Base-by-base conservation (phyloP, 1,140 invertebrate species). In the Gryon sp. region DNA sequence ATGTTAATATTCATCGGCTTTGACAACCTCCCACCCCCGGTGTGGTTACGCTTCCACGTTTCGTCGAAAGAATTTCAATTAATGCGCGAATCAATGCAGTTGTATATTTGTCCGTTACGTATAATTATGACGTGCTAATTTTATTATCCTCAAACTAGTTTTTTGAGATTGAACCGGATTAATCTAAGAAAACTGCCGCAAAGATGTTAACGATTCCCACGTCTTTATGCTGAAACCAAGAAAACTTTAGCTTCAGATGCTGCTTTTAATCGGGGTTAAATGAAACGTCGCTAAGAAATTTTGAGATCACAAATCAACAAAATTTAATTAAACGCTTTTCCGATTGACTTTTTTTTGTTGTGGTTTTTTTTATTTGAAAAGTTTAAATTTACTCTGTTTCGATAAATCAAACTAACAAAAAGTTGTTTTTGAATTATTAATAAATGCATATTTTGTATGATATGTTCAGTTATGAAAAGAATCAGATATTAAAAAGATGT, bases 81-180 rank as follows among this genome's bases (percentile, higher is more conserved):
- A 34, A 45, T 53, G 14, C 2, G 30, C 11, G 14, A 55, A 28
- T 28, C 62, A 34, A 40, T 40, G 28, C 46, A 12, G 34, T 20
- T 19, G 43, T 28, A 41, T 36, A 14, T 65, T 8, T 24, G 20
- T n/a, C 30, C 24, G 40, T 40, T 40, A 28, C 41, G 36, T 18
- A 38, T 45, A 43, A 59, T 70, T 70, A 59, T 53, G 53, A 62
- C 24, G 46, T 55, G 41, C 41, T 72, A 36, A 72, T 59, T 62
- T 66, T 34, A 77, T 72, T 78, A 34, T 34, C 62, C 24, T 18
- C 62, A 68, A 73, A 73, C 75, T 73, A 68, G 66, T 73, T 78
- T 78, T 78, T 73, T 68, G 28, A 68, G 75, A 62, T 63, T 34
- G 38, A 78, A 73, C 68, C 41, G 75, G 75, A 78, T 73, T 57